Evolutionary conservation across 2,888 invertebrate species (phyloP).

Genomic region (Hirtodrosophila alboralis): DNA sequence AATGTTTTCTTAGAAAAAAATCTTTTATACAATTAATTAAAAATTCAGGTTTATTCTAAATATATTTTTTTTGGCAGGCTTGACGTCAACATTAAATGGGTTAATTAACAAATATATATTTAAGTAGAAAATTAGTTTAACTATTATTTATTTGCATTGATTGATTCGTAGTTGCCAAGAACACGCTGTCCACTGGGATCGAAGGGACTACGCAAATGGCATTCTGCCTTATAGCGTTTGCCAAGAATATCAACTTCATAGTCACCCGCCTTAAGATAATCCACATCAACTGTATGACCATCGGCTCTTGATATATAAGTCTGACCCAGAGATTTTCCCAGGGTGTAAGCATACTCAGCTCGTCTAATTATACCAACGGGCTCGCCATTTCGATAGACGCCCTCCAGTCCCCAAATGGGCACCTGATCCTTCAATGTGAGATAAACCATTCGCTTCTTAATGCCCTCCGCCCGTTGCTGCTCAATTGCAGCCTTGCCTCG

Average conservation of each 20-base stretch:
- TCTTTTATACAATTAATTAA: too few species aligned
- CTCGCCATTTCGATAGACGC: conserved; percentile 90
- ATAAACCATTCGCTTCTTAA: conserved; percentile 90
- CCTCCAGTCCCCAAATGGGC: conserved; percentile 94
- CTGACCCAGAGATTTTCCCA: conserved; percentile 86
- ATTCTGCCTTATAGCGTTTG: conserved; percentile 88
- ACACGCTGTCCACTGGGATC: conserved; percentile 91
- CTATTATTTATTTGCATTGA: conserved; percentile 2
- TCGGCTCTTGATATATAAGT: conserved; percentile 86
- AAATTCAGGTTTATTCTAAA: too few species aligned
- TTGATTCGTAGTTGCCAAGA: conserved; percentile 86
- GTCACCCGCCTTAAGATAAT: conserved; percentile 88
- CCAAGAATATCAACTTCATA: conserved; percentile 94
- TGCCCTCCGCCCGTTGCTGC: conserved; percentile 87
- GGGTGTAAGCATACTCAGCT: conserved; percentile 89
- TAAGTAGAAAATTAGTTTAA: too few species aligned
- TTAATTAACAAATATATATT: too few species aligned
- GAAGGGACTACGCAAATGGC: conserved; percentile 91
- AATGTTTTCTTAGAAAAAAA: too few species aligned
- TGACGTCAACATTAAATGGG: too few species aligned
- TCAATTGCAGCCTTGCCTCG: conserved; percentile 91
- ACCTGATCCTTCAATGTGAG: conserved; percentile 89
- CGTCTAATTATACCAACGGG: conserved; percentile 92
- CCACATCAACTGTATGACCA: conserved; percentile 87
- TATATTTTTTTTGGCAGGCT: too few species aligned